These are phyloP conservation scores for Drosophila rhopaloa DNA, from an alignment of 1,140 invertebrate genomes.

Conservation along the genomic window DNA sequence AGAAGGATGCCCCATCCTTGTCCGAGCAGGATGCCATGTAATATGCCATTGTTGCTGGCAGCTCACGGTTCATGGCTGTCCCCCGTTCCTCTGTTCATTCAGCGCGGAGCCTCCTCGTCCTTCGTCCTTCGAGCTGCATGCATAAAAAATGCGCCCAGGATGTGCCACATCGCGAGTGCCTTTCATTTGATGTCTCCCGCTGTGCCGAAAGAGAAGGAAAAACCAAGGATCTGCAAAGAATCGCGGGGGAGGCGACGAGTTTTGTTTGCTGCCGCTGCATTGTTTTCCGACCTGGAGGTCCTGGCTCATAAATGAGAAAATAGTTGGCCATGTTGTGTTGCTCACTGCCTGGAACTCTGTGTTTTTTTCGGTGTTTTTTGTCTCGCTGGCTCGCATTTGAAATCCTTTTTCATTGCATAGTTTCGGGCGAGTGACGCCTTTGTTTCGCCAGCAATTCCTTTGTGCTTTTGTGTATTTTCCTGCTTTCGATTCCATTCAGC, in stretches of 20 bases:
- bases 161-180: conserved; percentile 56
- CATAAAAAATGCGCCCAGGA: conserved; percentile 69
- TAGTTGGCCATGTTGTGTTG: conserved; percentile 67
- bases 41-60: conserved; percentile 62
- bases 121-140: conserved; percentile 52
- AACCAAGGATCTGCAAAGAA: conserved; percentile 31
- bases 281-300: conserved; percentile 47
- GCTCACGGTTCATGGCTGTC: conserved; percentile 44
- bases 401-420: conserved; percentile 63
- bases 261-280: conserved; percentile 53
- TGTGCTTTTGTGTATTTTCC: conserved; percentile 1
- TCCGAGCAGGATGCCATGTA: conserved; percentile 61
- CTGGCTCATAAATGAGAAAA: conserved; percentile 77
- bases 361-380: conserved; percentile 25
- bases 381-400: conserved; percentile 24
- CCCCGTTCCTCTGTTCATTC: not conserved
- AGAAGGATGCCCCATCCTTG: conserved; percentile 2
- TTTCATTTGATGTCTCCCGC: conserved; percentile 65
- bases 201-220: conserved; percentile 38
- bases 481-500: conserved; percentile 15
- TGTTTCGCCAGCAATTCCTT: conserved; percentile 31
- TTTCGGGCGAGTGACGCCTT: conserved; percentile 39
- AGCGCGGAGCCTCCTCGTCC: conserved; percentile 6
- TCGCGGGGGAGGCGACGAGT: conserved; percentile 58
- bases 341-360: conserved; percentile 29